Base-by-base conservation (phyloP, 2,797 vertebrate genomes). In the Mallotus villosus region DNA sequence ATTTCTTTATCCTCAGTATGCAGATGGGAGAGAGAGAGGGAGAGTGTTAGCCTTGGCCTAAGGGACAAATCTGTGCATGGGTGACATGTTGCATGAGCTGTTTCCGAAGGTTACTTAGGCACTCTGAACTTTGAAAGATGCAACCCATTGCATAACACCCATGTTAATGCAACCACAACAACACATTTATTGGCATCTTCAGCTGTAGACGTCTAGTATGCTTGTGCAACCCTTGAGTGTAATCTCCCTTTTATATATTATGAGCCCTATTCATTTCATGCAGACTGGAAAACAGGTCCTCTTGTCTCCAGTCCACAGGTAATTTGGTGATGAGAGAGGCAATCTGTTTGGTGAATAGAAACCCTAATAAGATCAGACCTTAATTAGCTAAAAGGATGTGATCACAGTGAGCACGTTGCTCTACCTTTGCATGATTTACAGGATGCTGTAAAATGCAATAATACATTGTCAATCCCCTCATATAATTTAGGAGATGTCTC, bases 351-450 rank as follows among this genome's bases (percentile, higher is more conserved):
- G 77, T 58, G 27, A 72, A 75, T 27, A 65, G 68, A 79, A 78
- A 74, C 70, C n/a, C 65, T 84, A 82, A 85, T 78, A 41, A 73
- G 77, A 84, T 83, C 59, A 79, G 64, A 37, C n/a, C 32, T 55
- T 68, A 7, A 2, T 76, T 58, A 75, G 64, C 1, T 9, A 64
- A 75, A 80, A 62, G 70, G 70, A 46, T 46, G 9, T 12, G 41
- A 46, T 14, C 41, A 46, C 34, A 11, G 34, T 8, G 34, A 37
- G 34, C 8, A 37, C 2, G 41, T 46, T 46, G 41, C 9, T 3
- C 41, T 12, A 46, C 41, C 9, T 8, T 14, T 3, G 41, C 41
- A 46, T 0, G 64, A 67, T n/a, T n/a, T n/a, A 61, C 25, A 63
- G 61, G 81, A 66, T 46, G 41, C 41, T 46, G 41, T 46, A 46